Evolutionary conservation across 2,797 vertebrate species (phyloP).

Genomic region (Vultur gryphus): DNA sequence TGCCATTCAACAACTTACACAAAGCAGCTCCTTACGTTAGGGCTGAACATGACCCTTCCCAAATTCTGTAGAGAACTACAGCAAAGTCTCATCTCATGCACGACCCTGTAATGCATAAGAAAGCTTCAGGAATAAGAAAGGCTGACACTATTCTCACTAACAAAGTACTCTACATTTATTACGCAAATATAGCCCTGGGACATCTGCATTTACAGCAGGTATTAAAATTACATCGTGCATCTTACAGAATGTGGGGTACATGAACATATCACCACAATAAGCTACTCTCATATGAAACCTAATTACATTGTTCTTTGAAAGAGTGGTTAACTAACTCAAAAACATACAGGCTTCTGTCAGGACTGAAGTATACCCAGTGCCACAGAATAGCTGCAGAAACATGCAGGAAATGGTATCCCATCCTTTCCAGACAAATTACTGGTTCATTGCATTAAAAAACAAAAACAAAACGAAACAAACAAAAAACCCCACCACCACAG

Average conservation of each 20-base stretch:
- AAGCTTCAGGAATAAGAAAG: background rate
- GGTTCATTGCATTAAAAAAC: background rate
- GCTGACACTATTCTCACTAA: background rate
- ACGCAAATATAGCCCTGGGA: background rate
- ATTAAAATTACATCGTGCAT: background rate
- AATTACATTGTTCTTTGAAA: background rate
- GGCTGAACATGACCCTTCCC: background rate
- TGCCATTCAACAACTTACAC: background rate
- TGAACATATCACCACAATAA: background rate
- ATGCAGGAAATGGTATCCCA: background rate
- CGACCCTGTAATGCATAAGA: accelerated
- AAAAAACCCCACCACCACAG: background rate
- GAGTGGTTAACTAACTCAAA: background rate
- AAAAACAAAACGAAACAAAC: background rate
- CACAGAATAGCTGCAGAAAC: background rate
- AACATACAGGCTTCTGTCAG: background rate
- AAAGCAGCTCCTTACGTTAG: background rate
- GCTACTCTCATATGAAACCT: accelerated
- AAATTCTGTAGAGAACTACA: background rate
- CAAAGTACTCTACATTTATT: background rate
- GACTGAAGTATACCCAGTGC: background rate
- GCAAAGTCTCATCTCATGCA: background rate
- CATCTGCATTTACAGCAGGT: background rate
- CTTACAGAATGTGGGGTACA: accelerated
- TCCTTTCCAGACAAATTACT: background rate